These are phyloP conservation scores for Melanargia galathea DNA, from an alignment of 2,888 invertebrate species.

Conservation along the genomic window DNA sequence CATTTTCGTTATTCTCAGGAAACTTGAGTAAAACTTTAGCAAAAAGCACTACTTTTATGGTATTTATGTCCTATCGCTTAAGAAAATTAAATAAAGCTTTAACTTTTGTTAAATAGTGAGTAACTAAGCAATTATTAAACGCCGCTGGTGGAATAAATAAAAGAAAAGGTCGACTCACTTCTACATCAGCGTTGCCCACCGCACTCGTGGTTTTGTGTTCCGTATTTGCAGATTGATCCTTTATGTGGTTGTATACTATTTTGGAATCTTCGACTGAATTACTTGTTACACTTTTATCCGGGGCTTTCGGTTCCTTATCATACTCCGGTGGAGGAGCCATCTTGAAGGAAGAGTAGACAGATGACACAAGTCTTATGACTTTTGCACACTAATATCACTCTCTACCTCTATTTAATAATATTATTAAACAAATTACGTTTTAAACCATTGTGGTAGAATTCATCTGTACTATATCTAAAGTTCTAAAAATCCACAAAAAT, in stretches of 20 bases:
- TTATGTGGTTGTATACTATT: constrained; percentile 67
- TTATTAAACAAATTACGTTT: constrained; percentile 63
- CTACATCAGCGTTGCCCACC: constrained; percentile 63
- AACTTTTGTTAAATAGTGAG: background rate
- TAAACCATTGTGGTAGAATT: constrained; percentile 62
- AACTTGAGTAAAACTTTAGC: background rate
- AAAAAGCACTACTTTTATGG: background rate
- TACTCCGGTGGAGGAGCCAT: constrained; percentile 91
- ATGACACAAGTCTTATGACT: constrained; percentile 83
- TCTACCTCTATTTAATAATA: constrained; percentile 54
- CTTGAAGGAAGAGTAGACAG: constrained; percentile 84
- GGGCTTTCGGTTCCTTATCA: constrained; percentile 89
- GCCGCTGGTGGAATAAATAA: constrained; percentile 28
- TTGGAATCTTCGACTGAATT: constrained; percentile 75
- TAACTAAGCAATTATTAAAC: constrained; percentile 19
- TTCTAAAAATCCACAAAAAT: constrained; percentile 69
- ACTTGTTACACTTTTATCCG: constrained; percentile 83
- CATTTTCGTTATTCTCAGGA: constrained; percentile 26
- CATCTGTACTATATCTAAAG: constrained; percentile 55
- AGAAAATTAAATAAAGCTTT: background rate
- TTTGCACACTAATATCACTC: constrained; percentile 72
- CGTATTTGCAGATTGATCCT: constrained; percentile 68
- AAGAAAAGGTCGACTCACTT: constrained; percentile 67
- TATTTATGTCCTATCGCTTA: background rate
- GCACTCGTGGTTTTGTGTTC: constrained; percentile 66